Evolutionary conservation across 2,888 invertebrate species (phyloP).

Genomic region (Megaustenia siamemsis): DNA sequence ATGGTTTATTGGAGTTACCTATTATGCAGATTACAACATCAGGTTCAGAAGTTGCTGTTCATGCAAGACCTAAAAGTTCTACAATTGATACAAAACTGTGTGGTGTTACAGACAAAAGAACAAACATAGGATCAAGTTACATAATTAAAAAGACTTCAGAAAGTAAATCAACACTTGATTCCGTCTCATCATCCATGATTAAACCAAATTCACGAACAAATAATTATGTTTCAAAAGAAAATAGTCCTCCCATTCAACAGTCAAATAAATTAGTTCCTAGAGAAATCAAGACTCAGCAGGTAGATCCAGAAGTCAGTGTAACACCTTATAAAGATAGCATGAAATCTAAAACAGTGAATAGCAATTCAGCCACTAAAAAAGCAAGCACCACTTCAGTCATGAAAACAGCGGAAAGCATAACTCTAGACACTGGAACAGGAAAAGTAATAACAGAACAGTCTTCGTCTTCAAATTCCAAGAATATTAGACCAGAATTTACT

Average conservation of each 20-base stretch:
- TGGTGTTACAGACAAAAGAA: background rate
- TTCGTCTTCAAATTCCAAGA: background rate
- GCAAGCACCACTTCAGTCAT: background rate
- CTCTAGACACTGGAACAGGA: background rate
- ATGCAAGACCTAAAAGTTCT: background rate
- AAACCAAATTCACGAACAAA: constrained; percentile 30
- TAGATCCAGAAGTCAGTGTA: constrained; percentile 36
- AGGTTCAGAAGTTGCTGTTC: constrained; percentile 38
- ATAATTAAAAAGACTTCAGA: constrained; percentile 18
- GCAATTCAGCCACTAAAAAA: background rate
- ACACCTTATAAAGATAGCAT: constrained; percentile 48
- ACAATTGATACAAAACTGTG: background rate
- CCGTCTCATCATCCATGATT: background rate
- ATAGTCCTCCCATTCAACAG: constrained; percentile 43
- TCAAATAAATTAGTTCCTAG: constrained; percentile 44
- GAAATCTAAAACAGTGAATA: background rate
- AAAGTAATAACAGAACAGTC: background rate
- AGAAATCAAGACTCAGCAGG: constrained; percentile 46
- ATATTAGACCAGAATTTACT: constrained; percentile 28
- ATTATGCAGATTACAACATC: constrained; percentile 44
- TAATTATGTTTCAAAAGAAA: constrained; percentile 4
- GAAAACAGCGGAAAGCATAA: constrained; percentile 20
- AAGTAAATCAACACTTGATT: background rate
- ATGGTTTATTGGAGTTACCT: constrained; percentile 42
- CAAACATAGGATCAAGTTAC: background rate